Conservation (phyloP, 2,888 invertebrate species). For the Rhagonycha fulva region DNA sequence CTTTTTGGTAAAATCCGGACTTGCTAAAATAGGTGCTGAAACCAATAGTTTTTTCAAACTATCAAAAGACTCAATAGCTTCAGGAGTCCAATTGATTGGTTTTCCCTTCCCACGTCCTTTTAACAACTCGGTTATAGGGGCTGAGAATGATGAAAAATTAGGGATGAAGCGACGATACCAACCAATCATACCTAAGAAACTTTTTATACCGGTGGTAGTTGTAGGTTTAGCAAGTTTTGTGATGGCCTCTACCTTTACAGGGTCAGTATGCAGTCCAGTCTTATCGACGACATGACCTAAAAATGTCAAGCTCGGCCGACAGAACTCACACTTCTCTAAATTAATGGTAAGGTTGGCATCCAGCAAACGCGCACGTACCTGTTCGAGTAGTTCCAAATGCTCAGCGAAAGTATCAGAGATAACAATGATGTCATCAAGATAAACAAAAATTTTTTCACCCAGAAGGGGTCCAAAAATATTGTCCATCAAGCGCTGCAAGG, state of each 20-base stretch:
- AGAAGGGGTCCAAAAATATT: no score
- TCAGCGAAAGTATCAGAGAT: no score
- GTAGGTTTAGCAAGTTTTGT: conserved; percentile 35
- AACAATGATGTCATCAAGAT: no score
- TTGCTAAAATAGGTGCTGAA: no score
- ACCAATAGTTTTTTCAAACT: no score
- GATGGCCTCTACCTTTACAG: conserved; percentile 38
- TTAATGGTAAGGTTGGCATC: conserved; percentile 37
- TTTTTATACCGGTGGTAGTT: conserved; percentile 37
- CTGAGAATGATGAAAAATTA: conserved; percentile 35
- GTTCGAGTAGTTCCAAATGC: conserved; percentile 25
- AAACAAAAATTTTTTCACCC: no score
- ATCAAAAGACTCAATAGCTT: no score
- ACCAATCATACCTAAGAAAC: conserved; percentile 39
- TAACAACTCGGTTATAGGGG: background rate
- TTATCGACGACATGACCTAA: conserved; percentile 38
- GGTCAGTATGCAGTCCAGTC: conserved; percentile 36
- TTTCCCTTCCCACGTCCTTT: background rate
- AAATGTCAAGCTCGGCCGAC: conserved; percentile 33
- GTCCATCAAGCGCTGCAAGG: no score
- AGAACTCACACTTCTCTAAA: conserved; percentile 37
- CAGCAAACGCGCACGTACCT: conserved; percentile 24
- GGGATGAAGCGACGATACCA: conserved; percentile 40
- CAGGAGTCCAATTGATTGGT: background rate
- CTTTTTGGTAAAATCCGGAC: no score